phyloP scores from a whole-genome alignment of 1,140 invertebrate species.

The Magallana ariakensis region DNA sequence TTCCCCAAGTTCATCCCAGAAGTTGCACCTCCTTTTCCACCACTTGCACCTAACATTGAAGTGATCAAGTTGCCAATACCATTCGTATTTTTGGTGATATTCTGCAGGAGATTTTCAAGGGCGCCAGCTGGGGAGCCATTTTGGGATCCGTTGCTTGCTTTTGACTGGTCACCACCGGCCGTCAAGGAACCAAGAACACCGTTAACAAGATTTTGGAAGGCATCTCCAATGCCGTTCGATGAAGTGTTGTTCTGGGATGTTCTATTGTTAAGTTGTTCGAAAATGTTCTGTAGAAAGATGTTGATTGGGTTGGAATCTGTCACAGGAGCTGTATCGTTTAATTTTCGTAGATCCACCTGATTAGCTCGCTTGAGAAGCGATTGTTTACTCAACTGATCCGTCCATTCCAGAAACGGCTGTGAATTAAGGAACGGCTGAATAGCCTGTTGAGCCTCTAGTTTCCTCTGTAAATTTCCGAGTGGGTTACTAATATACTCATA shows the following conservation, averaged over 20 bases:
- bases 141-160: neutral
- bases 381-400: neutral
- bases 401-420: neutral
- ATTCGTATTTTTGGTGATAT: neutral
- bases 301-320: neutral
- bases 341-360: neutral
- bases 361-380: neutral
- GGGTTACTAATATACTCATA: neutral
- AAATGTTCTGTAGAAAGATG: neutral
- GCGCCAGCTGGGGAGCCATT: neutral
- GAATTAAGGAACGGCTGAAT: neutral
- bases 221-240: neutral
- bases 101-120: neutral
- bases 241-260: neutral
- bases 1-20: neutral
- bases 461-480: neutral
- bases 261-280: neutral
- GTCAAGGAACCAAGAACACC: neutral
- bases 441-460: neutral
- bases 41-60: neutral
- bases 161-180: neutral
- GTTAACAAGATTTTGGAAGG: neutral
- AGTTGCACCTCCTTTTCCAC: neutral
- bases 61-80: neutral
- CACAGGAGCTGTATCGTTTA: neutral